Conservation (phyloP, 2,113 vertebrate species). For the Menidia beryllina region DNA sequence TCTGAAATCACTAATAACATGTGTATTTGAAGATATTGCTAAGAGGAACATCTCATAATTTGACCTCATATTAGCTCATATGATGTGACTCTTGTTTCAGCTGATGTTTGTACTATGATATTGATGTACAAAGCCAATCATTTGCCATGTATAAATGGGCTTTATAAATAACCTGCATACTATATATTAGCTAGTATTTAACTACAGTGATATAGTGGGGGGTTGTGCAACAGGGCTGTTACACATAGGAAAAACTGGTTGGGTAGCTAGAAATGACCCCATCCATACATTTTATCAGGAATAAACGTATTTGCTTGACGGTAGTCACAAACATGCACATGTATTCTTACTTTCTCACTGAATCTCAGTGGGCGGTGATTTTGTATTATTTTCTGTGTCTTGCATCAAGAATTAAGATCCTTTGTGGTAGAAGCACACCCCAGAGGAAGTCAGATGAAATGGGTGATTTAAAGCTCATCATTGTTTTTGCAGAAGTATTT, state of each 20-base stretch:
- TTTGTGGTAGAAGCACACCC: conserved; percentile 66
- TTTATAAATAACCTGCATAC: conserved; percentile 75
- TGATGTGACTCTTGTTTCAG: conserved; percentile 65
- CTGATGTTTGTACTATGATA: conserved; percentile 72
- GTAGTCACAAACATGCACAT: conserved; percentile 29
- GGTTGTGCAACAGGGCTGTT: conserved; percentile 38
- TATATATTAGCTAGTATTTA: conserved; percentile 73
- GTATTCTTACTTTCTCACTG: conserved; percentile 53
- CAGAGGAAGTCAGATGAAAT: conserved; percentile 35
- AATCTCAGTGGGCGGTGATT: conserved; percentile 70
- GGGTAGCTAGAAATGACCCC: conserved; percentile 45
- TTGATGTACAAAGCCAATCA: conserved; percentile 72
- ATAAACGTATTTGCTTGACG: conserved; percentile 42
- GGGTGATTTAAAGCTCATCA: conserved; percentile 35
- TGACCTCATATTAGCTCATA: conserved; percentile 66
- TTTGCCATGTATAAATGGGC: conserved; percentile 69
- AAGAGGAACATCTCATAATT: conserved; percentile 51
- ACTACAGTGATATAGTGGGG: conserved; percentile 30
- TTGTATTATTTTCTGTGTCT: conserved; percentile 78
- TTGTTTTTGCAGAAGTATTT: conserved; percentile 35
- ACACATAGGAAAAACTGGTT: conserved; percentile 29
- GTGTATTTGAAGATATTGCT: conserved; percentile 72
- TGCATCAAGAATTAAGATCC: conserved; percentile 83
- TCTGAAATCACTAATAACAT: conserved; percentile 65
- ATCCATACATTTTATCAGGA: conserved; percentile 43